Evolutionary conservation across 2,113 vertebrate species (phyloP).

Genomic region (Macaca mulatta): DNA sequence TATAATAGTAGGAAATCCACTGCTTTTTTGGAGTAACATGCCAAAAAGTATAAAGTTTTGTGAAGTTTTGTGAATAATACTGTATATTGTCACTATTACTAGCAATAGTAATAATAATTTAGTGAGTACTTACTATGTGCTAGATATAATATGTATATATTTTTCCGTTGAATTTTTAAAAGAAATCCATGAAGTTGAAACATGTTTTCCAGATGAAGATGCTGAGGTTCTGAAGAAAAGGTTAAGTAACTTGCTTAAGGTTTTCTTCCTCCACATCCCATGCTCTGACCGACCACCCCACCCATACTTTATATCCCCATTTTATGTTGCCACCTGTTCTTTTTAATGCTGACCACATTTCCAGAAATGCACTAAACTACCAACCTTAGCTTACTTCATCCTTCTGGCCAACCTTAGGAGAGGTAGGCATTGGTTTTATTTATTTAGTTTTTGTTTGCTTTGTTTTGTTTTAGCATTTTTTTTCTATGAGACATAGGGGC

Average conservation of each 20-base stretch:
- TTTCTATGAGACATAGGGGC: background rate
- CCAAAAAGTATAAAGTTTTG: background rate
- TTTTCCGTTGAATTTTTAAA: background rate
- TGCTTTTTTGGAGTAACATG: background rate
- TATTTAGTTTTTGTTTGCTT: background rate
- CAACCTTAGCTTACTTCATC: background rate
- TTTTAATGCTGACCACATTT: background rate
- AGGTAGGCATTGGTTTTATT: background rate
- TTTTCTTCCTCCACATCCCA: background rate
- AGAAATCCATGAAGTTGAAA: background rate
- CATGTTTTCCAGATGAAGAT: background rate
- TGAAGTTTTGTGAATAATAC: background rate
- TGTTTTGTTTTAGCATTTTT: background rate
- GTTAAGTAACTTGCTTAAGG: background rate
- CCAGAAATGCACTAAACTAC: too few relatives aligned
- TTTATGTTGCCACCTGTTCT: background rate
- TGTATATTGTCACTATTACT: too few relatives aligned
- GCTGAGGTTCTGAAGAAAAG: background rate
- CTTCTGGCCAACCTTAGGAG: background rate
- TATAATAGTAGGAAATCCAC: background rate
- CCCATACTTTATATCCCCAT: fast-evolving
- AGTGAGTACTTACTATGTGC: background rate
- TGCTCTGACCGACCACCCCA: background rate
- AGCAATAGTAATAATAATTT: background rate
- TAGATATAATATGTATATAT: background rate